Evolutionary conservation across 2,113 vertebrate species (phyloP).

Genomic region (Eulacestoma nigropectus): DNA sequence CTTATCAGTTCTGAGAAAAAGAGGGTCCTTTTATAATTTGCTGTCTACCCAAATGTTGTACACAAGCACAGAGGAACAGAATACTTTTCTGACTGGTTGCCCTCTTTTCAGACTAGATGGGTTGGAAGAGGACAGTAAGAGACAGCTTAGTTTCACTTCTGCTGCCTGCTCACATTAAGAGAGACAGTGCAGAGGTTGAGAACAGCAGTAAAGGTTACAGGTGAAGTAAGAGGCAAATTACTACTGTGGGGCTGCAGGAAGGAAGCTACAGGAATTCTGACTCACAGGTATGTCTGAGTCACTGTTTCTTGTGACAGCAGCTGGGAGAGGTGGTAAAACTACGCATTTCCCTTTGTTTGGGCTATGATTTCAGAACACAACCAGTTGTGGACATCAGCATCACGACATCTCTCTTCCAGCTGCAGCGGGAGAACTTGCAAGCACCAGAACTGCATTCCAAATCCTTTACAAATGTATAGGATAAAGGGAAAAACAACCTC

Average conservation of each 20-base stretch:
- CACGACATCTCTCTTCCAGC: accelerated
- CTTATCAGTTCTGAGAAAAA: neutral
- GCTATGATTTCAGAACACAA: neutral
- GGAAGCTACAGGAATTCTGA: conserved; percentile 33
- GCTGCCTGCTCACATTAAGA: neutral
- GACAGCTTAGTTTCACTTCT: neutral
- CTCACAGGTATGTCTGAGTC: conserved; percentile 23
- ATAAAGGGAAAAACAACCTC: neutral
- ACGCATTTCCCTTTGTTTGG: neutral
- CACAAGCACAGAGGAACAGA: neutral
- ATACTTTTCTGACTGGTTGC: neutral
- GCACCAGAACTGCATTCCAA: neutral
- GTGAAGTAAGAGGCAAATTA: neutral
- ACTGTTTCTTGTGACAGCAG: neutral
- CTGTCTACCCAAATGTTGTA: neutral
- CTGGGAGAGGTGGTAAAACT: neutral
- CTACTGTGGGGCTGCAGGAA: neutral
- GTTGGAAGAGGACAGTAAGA: neutral
- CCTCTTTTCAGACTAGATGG: neutral
- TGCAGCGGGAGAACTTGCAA: neutral
- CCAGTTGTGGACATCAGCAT: neutral
- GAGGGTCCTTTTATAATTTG: neutral
- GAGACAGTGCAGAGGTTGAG: neutral
- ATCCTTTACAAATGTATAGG: neutral
- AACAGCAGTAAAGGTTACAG: neutral